Evolutionary conservation across 2,888 invertebrate species (phyloP).

Genomic region (Xylocampa areola): DNA sequence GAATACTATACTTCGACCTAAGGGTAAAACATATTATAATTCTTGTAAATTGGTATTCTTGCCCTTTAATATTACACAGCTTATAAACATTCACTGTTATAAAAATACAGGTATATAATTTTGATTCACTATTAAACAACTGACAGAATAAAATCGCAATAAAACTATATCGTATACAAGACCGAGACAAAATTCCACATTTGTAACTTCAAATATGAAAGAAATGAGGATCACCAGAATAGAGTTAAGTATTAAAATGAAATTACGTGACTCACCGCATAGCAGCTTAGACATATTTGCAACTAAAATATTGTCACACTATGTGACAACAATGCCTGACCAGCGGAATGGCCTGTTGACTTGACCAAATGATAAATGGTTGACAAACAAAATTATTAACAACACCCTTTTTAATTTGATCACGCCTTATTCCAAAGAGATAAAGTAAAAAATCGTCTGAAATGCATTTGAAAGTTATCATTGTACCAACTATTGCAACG

Average conservation of each 20-base stretch:
- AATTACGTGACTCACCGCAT: conserved; percentile 28
- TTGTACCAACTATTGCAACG: conserved; percentile 64
- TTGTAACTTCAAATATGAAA: too few species aligned
- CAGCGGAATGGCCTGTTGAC: conserved; percentile 60
- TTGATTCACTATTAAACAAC: too few species aligned
- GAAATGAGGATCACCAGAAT: too few species aligned
- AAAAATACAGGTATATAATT: too few species aligned
- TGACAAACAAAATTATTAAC: conserved; percentile 20
- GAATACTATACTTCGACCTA: too few species aligned
- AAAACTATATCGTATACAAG: too few species aligned
- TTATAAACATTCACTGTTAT: too few species aligned
- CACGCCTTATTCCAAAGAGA: conserved; percentile 5
- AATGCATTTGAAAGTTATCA: neutral
- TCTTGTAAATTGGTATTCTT: too few species aligned
- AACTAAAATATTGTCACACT: conserved; percentile 52
- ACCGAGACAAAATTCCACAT: too few species aligned
- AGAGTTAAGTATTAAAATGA: conserved; percentile 21
- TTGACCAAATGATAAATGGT: conserved; percentile 67
- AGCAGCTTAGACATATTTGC: conserved; percentile 12
- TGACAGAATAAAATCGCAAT: too few species aligned
- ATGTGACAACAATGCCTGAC: conserved; percentile 55
- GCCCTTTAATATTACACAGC: too few species aligned
- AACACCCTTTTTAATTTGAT: neutral
- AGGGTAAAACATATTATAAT: too few species aligned
- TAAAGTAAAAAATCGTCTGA: conserved; percentile 21